These are phyloP conservation scores for Ophion ventricosus DNA, from an alignment of 2,888 invertebrate genomes.

Conservation along the genomic window DNA sequence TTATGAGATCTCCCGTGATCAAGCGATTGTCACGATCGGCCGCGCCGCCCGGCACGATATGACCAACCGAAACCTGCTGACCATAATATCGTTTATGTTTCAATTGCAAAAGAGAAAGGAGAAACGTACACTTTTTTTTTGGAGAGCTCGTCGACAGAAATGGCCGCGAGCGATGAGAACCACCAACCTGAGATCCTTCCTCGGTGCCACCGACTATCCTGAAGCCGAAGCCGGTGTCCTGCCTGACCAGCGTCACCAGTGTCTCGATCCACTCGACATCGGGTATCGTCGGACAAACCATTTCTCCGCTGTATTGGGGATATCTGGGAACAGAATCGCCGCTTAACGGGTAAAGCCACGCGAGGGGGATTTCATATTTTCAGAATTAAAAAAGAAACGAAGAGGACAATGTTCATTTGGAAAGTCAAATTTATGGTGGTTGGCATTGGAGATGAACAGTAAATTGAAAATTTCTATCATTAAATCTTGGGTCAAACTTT, in stretches of 20 bases:
- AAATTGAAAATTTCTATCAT: too few species aligned
- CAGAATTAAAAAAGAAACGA: too few species aligned
- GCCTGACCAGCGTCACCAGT: slow-evolving; percentile 92
- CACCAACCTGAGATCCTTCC: slow-evolving; percentile 94
- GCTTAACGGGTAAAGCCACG: not conserved
- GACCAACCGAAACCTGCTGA: slow-evolving; percentile 94
- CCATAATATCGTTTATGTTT: slow-evolving; percentile 71
- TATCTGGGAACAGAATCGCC: slow-evolving; percentile 72
- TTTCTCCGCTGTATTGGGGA: slow-evolving; percentile 79
- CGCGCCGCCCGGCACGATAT: slow-evolving; percentile 97
- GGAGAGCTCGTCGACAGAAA: not conserved
- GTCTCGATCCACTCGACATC: slow-evolving; percentile 86
- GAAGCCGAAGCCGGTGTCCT: slow-evolving; percentile 98
- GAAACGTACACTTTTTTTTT: not conserved
- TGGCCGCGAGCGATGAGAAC: slow-evolving; percentile 32
- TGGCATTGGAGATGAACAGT: too few species aligned
- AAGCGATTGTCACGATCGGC: slow-evolving; percentile 96
- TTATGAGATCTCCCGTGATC: slow-evolving; percentile 96
- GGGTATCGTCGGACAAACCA: slow-evolving; percentile 81
- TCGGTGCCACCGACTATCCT: slow-evolving; percentile 99
- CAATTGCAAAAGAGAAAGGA: slow-evolving; percentile 37
- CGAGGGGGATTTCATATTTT: not conserved
- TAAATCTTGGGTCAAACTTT: too few species aligned
- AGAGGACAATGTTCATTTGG: too few species aligned
- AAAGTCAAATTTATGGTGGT: too few species aligned